Conservation (phyloP, 53 echinoderm and acorn worm species). For the Apostichopus leukothele region DNA sequence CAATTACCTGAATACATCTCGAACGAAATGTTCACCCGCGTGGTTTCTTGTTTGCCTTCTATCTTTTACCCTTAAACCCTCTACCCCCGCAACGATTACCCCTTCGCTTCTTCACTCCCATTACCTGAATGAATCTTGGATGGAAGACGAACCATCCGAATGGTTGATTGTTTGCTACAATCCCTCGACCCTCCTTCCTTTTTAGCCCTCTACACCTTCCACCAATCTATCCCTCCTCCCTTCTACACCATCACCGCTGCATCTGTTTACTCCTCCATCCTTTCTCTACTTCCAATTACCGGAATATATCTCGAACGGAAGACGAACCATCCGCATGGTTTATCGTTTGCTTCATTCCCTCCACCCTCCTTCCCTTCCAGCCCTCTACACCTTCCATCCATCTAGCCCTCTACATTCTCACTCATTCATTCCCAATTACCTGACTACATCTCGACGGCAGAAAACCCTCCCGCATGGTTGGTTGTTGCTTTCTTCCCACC, state of each 20-base stretch:
- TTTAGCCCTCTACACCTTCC: too few relatives aligned
- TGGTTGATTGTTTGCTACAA: slow-evolving; percentile 30
- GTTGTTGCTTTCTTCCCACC: slow-evolving; percentile 41
- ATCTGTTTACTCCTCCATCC: too few relatives aligned
- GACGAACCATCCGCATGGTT: slow-evolving; percentile 62
- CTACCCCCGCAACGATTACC: too few relatives aligned
- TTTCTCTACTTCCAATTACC: not conserved
- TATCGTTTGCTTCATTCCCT: slow-evolving; percentile 15
- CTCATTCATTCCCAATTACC: not conserved
- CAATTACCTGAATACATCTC: too few relatives aligned
- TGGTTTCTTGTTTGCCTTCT: too few relatives aligned
- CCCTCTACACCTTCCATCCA: too few relatives aligned
- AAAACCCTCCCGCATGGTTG: slow-evolving; percentile 61
- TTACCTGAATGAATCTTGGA: slow-evolving; percentile 39
- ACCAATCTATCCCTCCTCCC: not conserved
- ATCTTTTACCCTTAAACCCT: too few relatives aligned
- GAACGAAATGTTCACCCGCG: too few relatives aligned
- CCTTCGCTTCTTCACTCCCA: too few relatives aligned
- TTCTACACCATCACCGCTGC: not conserved
- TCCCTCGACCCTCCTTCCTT: too few relatives aligned
- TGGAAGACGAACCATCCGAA: slow-evolving; percentile 66
- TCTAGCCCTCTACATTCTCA: too few relatives aligned
- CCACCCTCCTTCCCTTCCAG: too few relatives aligned
- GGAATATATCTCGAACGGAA: slow-evolving; percentile 52
- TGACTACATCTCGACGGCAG: slow-evolving; percentile 50